A percentile compares a stretch with the other conserved stretches of the same genome.
These are phyloP conservation scores for Phortica magna DNA, from an alignment of 2,888 invertebrate genomes.

Conservation along the genomic window DNA sequence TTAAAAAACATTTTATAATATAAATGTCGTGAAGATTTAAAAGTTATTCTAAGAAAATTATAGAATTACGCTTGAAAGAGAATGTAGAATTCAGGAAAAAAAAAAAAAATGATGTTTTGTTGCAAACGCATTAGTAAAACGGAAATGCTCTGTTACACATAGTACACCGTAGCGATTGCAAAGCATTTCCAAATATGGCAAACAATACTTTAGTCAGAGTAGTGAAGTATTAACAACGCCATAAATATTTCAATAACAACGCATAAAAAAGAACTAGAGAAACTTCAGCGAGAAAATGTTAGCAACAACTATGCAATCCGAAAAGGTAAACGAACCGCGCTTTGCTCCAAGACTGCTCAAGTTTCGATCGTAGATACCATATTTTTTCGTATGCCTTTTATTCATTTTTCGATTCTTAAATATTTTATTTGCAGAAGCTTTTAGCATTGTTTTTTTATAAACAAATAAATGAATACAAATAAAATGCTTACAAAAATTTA, in stretches of 20 bases:
- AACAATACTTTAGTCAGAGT: neutral
- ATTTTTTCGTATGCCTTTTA: neutral
- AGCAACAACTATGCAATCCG: neutral
- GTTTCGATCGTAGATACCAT: neutral
- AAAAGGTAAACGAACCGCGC: neutral
- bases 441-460: neutral
- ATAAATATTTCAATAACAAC: neutral
- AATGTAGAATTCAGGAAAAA: no score
- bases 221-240: neutral
- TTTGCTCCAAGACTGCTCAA: neutral
- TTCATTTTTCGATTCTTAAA: neutral
- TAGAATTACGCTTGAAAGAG: no score
- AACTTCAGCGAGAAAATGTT: neutral
- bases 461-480: neutral
- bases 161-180: no score
- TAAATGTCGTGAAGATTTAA: no score
- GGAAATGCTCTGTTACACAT: no score
- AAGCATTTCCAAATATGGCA: neutral
- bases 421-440: slow-evolving; percentile 6
- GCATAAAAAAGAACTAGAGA: slow-evolving; percentile 5
- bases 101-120: no score
- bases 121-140: no score
- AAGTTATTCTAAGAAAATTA: no score
- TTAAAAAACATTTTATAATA: no score
- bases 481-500: neutral